Percentiles rank a stretch among this genome's conserved stretches.
phyloP scores from a whole-genome alignment of 2,888 invertebrate species.

The Cristatella mucedo region DNA sequence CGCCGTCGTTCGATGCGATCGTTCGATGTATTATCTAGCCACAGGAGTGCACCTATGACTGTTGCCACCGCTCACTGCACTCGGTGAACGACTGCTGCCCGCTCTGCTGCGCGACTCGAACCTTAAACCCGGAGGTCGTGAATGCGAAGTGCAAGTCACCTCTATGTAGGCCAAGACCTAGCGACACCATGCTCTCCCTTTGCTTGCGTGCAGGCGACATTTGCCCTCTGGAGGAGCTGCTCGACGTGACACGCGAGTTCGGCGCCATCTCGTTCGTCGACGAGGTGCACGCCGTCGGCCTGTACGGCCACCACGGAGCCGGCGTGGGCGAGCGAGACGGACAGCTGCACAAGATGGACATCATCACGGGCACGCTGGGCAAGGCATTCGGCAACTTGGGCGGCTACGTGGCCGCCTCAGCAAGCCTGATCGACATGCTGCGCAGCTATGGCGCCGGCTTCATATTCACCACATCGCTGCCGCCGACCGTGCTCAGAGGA shows the following conservation, averaged over 20 bases:
- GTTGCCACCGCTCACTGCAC: too few relatives aligned
- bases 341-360: conserved; percentile 59
- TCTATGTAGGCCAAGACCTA: too few relatives aligned
- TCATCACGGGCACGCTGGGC: conserved; percentile 84
- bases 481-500: conserved; percentile 77
- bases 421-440: conserved; percentile 67
- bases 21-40: too few relatives aligned
- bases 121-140: too few relatives aligned
- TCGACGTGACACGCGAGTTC: conserved; percentile 72
- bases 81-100: too few relatives aligned
- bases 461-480: conserved; percentile 89
- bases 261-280: conserved; percentile 89
- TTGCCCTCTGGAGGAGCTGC: conserved; percentile 73
- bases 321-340: conserved; percentile 81
- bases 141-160: too few relatives aligned
- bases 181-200: too few relatives aligned
- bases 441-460: conserved; percentile 89
- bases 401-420: conserved; percentile 64
- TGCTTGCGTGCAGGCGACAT: conserved; percentile 56
- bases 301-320: conserved; percentile 81
- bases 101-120: too few relatives aligned
- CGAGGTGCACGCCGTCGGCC: conserved; percentile 90
- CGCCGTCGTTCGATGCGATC: too few relatives aligned
- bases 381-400: conserved; percentile 91
- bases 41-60: too few relatives aligned